A percentile compares a stretch with the other conserved stretches of the same genome.
Conservation (phyloP, 2,113 vertebrate genomes). For the Hippotragus niger region DNA sequence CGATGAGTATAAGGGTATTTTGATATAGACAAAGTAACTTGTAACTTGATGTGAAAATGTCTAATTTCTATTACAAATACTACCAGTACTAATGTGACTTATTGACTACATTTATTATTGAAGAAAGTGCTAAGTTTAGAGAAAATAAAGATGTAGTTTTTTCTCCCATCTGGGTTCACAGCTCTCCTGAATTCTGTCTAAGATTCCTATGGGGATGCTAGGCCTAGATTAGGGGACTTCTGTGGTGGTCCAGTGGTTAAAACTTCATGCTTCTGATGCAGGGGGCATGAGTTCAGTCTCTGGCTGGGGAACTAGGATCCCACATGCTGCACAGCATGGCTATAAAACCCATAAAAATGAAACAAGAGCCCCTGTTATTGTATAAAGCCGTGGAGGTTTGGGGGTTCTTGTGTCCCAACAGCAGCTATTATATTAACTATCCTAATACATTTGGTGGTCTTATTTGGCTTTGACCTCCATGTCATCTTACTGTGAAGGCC, state of each 20-base stretch:
- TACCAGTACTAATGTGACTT: not conserved
- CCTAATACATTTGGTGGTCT: not conserved
- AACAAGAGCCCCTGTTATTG: not conserved
- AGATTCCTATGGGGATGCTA: not conserved
- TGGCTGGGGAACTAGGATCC: not conserved
- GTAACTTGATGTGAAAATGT: not conserved
- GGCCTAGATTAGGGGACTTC: not conserved
- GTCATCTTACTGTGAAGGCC: not conserved
- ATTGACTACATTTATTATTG: not conserved
- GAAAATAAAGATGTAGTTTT: not conserved
- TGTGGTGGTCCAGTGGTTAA: not conserved
- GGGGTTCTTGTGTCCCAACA: not conserved
- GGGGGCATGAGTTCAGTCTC: not conserved
- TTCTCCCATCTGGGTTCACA: not conserved
- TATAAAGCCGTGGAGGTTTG: not conserved
- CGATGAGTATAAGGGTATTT: not conserved
- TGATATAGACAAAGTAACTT: not conserved
- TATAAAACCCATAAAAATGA: not conserved
- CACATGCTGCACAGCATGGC: not conserved
- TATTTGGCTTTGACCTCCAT: not conserved
- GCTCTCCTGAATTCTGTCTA: not conserved
- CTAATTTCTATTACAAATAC: not conserved
- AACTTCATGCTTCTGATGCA: not conserved
- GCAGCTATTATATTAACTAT: not conserved
- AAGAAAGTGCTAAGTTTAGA: not conserved